These are phyloP conservation scores for Marasmarcha lunaedactyla DNA, from an alignment of 2,888 invertebrate species.

Conservation along the genomic window DNA sequence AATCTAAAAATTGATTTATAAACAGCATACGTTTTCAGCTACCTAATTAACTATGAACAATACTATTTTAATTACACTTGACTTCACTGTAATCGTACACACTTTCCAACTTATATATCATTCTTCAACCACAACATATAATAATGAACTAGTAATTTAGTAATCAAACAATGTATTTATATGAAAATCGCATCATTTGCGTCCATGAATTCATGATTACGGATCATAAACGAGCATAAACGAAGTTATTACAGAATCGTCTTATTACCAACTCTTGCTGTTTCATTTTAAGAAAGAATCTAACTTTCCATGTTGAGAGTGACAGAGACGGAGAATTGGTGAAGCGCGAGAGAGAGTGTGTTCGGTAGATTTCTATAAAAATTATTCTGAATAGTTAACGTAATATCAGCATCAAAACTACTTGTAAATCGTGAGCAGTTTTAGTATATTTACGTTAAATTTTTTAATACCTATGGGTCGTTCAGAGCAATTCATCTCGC, in stretches of 20 bases:
- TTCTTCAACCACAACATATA: too few species aligned
- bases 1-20: too few species aligned
- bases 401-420: slow-evolving; percentile 2
- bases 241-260: slow-evolving; percentile 25
- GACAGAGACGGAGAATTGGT: background rate
- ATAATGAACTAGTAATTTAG: too few species aligned
- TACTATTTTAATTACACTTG: too few species aligned
- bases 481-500: too few species aligned
- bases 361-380: background rate
- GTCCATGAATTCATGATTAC: background rate
- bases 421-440: too few species aligned
- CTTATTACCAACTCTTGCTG: slow-evolving; percentile 26
- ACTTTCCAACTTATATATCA: too few species aligned
- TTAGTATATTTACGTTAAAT: too few species aligned
- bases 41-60: too few species aligned
- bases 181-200: slow-evolving; percentile 1
- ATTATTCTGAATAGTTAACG: background rate
- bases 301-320: slow-evolving; percentile 1
- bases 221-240: slow-evolving; percentile 20
- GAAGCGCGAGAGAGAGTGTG: slow-evolving; percentile 1
- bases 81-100: too few species aligned
- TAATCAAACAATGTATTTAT: background rate
- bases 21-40: too few species aligned
- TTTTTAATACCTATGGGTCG: too few species aligned
- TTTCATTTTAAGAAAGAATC: slow-evolving; percentile 2